Percentiles rank a stretch among this genome's conserved stretches.
Conservation (phyloP, 2,888 invertebrate genomes). For the Ryuthela nishihirai region DNA sequence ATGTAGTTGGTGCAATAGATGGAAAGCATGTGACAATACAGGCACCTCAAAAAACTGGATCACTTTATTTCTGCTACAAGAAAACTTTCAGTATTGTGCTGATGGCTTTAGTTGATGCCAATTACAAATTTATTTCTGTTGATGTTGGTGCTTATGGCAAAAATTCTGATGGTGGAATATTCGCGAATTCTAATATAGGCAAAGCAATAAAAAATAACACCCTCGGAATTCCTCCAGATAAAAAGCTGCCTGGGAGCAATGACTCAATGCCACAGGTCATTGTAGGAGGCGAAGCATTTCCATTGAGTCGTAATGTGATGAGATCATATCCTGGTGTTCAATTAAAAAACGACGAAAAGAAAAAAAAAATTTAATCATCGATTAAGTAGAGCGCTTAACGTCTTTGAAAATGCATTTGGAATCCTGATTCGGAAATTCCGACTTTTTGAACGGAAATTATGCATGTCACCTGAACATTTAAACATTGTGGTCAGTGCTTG, state of each 20-base stretch:
- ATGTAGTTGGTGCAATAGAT: slow-evolving; percentile 37
- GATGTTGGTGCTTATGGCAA: slow-evolving; percentile 43
- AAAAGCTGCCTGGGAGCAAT: not conserved
- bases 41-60: slow-evolving; percentile 36
- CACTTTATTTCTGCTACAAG: slow-evolving; percentile 42
- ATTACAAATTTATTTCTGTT: slow-evolving; percentile 42
- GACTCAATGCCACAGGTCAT: slow-evolving; percentile 1
- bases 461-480: too few species aligned
- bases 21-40: slow-evolving; percentile 42
- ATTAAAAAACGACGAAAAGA: not conserved
- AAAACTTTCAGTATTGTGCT: slow-evolving; percentile 33
- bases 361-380: slow-evolving; percentile 5
- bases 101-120: slow-evolving; percentile 39
- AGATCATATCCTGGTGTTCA: not conserved
- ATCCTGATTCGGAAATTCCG: not conserved
- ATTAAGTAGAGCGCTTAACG: slow-evolving; percentile 1
- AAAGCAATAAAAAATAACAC: not conserved
- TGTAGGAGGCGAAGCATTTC: slow-evolving; percentile 20
- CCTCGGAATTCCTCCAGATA: not conserved
- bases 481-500: too few species aligned
- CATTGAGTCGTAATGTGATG: not conserved
- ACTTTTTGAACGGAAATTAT: too few species aligned
- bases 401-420: slow-evolving; percentile 12
- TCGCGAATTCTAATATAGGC: slow-evolving; percentile 1
- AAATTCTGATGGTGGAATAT: slow-evolving; percentile 39